phyloP scores from a whole-genome alignment of 2,888 invertebrate genomes.

The Drosophila trichaetosa region DNA sequence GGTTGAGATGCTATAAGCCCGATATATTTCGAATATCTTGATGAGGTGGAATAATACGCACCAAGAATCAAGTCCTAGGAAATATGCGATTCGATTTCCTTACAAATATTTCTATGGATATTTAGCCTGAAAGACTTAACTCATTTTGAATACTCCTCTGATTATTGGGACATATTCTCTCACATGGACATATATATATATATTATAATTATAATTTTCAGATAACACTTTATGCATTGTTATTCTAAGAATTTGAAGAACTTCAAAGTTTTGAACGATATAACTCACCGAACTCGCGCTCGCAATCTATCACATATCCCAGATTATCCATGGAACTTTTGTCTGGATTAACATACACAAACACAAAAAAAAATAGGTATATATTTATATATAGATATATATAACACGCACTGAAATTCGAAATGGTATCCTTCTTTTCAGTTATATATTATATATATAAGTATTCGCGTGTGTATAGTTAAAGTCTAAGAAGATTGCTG shows the following conservation, averaged over 20 bases:
- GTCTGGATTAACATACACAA: background rate
- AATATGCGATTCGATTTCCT: background rate
- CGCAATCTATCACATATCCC: conserved; percentile 71
- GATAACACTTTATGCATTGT: conserved; percentile 6
- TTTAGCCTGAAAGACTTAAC: background rate
- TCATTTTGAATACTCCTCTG: background rate
- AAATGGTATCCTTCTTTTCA: too few species aligned
- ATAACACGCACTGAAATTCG: too few species aligned
- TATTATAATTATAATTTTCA: background rate
- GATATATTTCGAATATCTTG: background rate
- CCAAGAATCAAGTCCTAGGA: background rate
- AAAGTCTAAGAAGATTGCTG: background rate
- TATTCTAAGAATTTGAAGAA: background rate
- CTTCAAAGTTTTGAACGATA: background rate
- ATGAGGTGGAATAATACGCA: background rate
- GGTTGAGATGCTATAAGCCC: background rate
- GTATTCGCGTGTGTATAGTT: background rate
- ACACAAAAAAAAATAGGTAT: background rate
- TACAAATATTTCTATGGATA: background rate
- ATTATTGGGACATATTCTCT: background rate
- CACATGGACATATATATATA: background rate
- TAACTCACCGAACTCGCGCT: conserved; percentile 53
- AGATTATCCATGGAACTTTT: conserved; percentile 74
- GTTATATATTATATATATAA: background rate
- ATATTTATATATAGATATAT: conserved; percentile 1